Base-by-base conservation (phyloP, 2,797 vertebrate genomes). In the Apogon talboti region DNA sequence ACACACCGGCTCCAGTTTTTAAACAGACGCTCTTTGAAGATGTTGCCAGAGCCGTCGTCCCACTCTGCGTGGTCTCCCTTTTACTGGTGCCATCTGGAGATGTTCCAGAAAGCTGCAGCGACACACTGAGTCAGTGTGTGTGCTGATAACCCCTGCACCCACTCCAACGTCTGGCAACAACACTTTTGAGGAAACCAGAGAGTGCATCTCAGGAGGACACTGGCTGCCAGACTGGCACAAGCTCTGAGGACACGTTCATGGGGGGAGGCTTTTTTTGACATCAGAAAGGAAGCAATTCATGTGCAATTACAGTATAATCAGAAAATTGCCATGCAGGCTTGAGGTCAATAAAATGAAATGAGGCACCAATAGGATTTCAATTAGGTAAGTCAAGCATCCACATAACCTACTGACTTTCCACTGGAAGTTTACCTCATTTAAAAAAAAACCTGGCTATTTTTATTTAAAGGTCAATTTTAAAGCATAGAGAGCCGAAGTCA, bases 61-160 rank as follows among this genome's bases (percentile, higher is more conserved):
- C 66, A 65, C 70, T 72, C 76, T 7, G 30, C 68, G 7, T 71
- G 82, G 69, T 66, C 81, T 78, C 61, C 73, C 42, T 78, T 87
- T 75, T 74, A 82, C 81, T 56, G 33, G 58, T 74, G 79, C 82
- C 89, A 91, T 88, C 74, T 92, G 91, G 89, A 88, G 78, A 64
- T 5, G 46, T 63, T 90, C 86, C 87, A 88, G 63, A 66, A 55
- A 38, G 66, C 46, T 43, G 70, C 76, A 72, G 75, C 43, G 38
- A 66, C 79, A 81, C 79, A 74, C 64, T 51, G 78, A 81, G 81
- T 73, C 49, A 66, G 45, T 65, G 71, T 71, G 71, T 71, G 45
- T n/a, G 61, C 79, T 72, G 84, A 90, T 84, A 84, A 89, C 72
- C 66, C 53, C 61, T 66, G 24, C 24, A 28, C 40, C 16, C 43